Conservation (phyloP, 2,888 invertebrate genomes). For the Adelphocoris suturalis region DNA sequence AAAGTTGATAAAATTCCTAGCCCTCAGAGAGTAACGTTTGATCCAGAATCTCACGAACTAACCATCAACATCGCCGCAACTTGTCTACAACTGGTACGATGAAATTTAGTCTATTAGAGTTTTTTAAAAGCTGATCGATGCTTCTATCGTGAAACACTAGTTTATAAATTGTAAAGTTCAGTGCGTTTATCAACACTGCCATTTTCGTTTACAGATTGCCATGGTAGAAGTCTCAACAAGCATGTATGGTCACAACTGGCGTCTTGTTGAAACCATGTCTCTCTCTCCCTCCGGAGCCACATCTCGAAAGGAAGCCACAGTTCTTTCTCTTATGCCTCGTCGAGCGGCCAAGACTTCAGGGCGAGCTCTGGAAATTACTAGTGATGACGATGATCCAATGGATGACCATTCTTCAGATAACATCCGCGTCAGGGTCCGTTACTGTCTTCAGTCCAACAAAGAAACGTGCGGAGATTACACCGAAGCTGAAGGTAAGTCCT, state of each 20-base stretch:
- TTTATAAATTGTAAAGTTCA: no score
- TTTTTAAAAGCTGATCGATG: no score
- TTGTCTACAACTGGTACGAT: slow-evolving; percentile 85
- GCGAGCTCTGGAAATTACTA: slow-evolving; percentile 79
- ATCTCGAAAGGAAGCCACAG: slow-evolving; percentile 85
- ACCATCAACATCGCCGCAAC: slow-evolving; percentile 90
- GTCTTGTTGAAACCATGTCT: slow-evolving; percentile 86
- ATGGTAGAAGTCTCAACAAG: slow-evolving; percentile 76
- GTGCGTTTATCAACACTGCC: no score
- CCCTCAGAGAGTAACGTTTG: slow-evolving; percentile 90
- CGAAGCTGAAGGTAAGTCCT: slow-evolving; percentile 89
- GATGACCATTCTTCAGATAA: slow-evolving; percentile 78
- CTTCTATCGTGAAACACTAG: no score
- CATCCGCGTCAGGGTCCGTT: slow-evolving; percentile 85
- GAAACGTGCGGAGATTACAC: slow-evolving; percentile 91
- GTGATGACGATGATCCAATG: slow-evolving; percentile 76
- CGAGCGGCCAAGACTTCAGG: slow-evolving; percentile 78
- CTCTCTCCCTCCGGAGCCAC: slow-evolving; percentile 86
- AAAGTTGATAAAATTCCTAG: slow-evolving; percentile 91
- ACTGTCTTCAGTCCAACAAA: slow-evolving; percentile 89
- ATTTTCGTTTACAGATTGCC: slow-evolving; percentile 75
- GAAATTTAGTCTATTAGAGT: no score
- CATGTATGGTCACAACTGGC: slow-evolving; percentile 81
- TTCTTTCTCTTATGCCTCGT: slow-evolving; percentile 82
- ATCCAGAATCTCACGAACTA: slow-evolving; percentile 87